Percentiles rank a stretch among this genome's conserved stretches.
Evolutionary conservation across 2,797 vertebrate species (phyloP).

Genomic region (Neosilurus hyrtlii): DNA sequence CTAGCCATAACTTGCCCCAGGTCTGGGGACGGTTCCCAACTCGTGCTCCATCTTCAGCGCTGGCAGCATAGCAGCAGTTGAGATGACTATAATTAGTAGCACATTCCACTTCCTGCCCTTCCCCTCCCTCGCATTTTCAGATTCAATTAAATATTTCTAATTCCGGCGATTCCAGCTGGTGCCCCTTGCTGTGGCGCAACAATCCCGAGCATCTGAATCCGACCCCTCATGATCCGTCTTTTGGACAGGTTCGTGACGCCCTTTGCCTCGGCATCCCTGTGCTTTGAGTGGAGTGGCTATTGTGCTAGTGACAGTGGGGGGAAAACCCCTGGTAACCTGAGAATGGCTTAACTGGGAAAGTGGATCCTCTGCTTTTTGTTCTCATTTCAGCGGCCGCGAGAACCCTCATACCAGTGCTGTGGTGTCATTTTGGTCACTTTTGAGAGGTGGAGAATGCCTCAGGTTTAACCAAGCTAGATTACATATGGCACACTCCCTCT

Average conservation of each 20-base stretch:
- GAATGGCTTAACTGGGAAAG: slow-evolving; percentile 47
- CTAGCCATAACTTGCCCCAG: slow-evolving; percentile 42
- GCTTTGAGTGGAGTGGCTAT: slow-evolving; percentile 39
- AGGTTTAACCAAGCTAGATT: slow-evolving; percentile 28
- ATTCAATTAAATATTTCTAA: slow-evolving; percentile 54
- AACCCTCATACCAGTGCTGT: slow-evolving; percentile 39
- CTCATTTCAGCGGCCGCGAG: slow-evolving; percentile 46
- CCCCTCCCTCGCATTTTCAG: slow-evolving; percentile 48
- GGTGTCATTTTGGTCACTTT: slow-evolving; percentile 41
- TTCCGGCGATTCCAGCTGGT: slow-evolving; percentile 55
- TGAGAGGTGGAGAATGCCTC: slow-evolving; percentile 25
- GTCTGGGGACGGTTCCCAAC: slow-evolving; percentile 16
- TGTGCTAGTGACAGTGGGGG: slow-evolving; percentile 44
- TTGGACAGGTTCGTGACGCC: slow-evolving; percentile 35
- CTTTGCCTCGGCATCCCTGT: slow-evolving; percentile 32
- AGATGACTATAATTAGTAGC: slow-evolving; percentile 55
- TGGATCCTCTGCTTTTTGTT: slow-evolving; percentile 51
- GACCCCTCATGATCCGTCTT: slow-evolving; percentile 48
- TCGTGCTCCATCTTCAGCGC: slow-evolving; percentile 19
- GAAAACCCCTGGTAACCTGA: slow-evolving; percentile 56
- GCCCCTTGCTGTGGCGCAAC: slow-evolving; percentile 39
- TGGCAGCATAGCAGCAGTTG: slow-evolving; percentile 33
- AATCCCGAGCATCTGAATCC: slow-evolving; percentile 41
- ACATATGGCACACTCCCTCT: not conserved
- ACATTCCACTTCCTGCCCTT: slow-evolving; percentile 51